Percentiles rank a stretch among this genome's conserved stretches.
These are phyloP conservation scores for Saimiri boliviensis DNA, from an alignment of 2,113 vertebrate genomes.

Conservation along the genomic window DNA sequence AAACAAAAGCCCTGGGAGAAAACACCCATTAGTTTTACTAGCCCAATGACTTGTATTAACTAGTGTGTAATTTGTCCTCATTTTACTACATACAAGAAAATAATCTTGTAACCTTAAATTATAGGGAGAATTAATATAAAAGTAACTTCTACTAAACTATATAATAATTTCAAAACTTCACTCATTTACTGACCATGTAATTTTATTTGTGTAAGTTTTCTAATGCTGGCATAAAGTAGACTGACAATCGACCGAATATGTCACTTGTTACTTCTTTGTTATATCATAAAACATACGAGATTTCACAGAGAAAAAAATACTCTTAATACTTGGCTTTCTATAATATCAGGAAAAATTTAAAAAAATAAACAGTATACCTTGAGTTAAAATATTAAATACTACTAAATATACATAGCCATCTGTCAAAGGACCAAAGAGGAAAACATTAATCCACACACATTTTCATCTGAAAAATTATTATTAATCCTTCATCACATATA, in stretches of 20 bases:
- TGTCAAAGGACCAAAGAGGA: background rate
- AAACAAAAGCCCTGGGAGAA: background rate
- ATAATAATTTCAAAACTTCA: constrained; percentile 22
- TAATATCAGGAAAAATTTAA: constrained; percentile 10
- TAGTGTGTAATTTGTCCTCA: background rate
- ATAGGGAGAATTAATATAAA: constrained; percentile 10
- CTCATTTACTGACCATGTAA: constrained; percentile 22
- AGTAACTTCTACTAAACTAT: constrained; percentile 20
- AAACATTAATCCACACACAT: background rate
- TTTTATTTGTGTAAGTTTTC: constrained; percentile 23
- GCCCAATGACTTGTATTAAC: background rate
- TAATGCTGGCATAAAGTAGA: constrained; percentile 1
- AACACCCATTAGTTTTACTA: constrained; percentile 33
- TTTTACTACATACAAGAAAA: constrained; percentile 50
- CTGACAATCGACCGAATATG: background rate
- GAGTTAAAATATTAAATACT: constrained; percentile 23
- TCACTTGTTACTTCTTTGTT: constrained; percentile 1
- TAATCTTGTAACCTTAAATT: constrained; percentile 17
- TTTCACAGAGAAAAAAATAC: background rate
- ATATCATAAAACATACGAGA: background rate
- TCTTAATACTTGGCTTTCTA: background rate
- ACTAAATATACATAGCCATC: background rate
- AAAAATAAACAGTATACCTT: background rate
- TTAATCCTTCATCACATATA: background rate
- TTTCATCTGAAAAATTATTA: constrained; percentile 34